Percentiles rank a stretch among this genome's conserved stretches.
Evolutionary conservation across 2,113 vertebrate species (phyloP).

Genomic region (Macrotis lagotis): DNA sequence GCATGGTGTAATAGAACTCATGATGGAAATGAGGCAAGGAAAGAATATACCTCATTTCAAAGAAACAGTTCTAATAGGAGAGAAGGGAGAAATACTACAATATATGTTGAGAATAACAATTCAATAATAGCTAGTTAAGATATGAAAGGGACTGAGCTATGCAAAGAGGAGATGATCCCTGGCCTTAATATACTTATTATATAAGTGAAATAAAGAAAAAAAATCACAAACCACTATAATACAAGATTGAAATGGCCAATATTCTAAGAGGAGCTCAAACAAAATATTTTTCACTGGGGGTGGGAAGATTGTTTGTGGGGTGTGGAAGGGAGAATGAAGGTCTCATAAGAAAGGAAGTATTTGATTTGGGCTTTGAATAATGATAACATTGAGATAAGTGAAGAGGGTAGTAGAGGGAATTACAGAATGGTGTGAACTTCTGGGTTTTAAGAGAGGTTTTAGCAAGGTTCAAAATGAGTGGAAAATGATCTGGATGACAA

Average conservation of each 20-base stretch:
- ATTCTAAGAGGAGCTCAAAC: background rate
- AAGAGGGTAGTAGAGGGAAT: background rate
- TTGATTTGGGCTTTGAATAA: background rate
- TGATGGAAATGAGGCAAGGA: background rate
- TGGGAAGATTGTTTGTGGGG: background rate
- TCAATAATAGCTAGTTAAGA: background rate
- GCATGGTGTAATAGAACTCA: background rate
- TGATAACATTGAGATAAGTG: background rate
- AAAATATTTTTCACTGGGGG: background rate
- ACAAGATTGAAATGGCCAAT: background rate
- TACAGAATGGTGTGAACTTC: background rate
- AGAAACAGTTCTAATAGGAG: background rate
- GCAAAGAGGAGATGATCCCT: background rate
- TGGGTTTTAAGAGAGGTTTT: background rate
- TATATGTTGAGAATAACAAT: background rate
- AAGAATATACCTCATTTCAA: no score
- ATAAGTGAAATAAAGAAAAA: no score
- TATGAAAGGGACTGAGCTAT: background rate
- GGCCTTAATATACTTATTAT: no score
- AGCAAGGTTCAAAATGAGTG: background rate
- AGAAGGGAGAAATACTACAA: background rate
- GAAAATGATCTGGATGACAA: background rate
- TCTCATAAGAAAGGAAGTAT: background rate
- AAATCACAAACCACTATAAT: background rate
- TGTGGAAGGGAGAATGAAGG: background rate